Evolutionary conservation across 2,888 invertebrate species (phyloP).

Genomic region (Trichogramma evanescens): DNA sequence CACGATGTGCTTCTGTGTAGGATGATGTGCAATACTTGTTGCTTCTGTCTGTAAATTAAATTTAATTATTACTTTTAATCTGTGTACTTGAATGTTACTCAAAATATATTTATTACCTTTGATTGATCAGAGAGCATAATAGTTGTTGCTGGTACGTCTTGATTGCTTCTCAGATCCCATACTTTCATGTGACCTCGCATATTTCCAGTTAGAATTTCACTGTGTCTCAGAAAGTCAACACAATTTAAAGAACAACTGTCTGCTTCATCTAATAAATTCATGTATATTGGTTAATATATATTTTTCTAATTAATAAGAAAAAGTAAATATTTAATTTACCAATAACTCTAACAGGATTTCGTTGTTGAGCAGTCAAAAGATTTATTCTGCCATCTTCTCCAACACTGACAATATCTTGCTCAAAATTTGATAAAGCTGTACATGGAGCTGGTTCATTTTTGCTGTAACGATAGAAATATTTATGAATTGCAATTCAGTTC

Average conservation of each 20-base stretch:
- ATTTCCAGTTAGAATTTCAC: constrained; percentile 76
- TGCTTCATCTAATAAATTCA: constrained; percentile 55
- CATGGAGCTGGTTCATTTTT: constrained; percentile 57
- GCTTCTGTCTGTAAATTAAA: constrained; percentile 55
- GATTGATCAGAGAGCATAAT: constrained; percentile 68
- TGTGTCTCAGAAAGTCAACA: constrained; percentile 67
- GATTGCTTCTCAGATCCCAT: constrained; percentile 69
- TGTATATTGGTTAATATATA: neutral
- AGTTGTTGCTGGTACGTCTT: constrained; percentile 59
- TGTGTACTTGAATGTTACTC: neutral
- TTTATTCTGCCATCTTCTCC: constrained; percentile 77
- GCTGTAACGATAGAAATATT: constrained; percentile 26
- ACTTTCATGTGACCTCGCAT: constrained; percentile 84
- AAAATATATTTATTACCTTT: constrained; percentile 30
- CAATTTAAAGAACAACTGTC: constrained; percentile 78
- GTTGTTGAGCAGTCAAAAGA: constrained; percentile 52
- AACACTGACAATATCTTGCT: constrained; percentile 71
- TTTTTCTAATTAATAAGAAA: neutral
- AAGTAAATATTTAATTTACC: constrained; percentile 40
- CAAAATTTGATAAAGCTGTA: constrained; percentile 68
- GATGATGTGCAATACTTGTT: constrained; percentile 73
- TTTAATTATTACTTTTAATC: neutral
- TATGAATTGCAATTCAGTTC: neutral
- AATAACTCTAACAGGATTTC: constrained; percentile 49
- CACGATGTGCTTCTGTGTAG: constrained; percentile 78